Evolutionary conservation across 2,888 invertebrate genomes (phyloP).

Genomic region (Geotrupes spiniger): DNA sequence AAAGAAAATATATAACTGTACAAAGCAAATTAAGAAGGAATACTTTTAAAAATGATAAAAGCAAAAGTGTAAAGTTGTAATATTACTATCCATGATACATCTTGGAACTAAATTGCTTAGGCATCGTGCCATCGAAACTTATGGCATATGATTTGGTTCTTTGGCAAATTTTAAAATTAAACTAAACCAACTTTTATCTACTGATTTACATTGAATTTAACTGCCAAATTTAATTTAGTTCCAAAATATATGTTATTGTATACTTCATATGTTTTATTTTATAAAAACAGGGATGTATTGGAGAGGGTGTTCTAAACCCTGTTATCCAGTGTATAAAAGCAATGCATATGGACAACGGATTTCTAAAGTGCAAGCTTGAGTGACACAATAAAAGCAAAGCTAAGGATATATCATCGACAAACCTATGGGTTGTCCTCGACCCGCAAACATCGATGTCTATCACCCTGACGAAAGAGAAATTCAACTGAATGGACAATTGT

Average conservation of each 20-base stretch:
- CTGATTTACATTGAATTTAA: no score
- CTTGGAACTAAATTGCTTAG: no score
- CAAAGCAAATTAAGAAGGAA: no score
- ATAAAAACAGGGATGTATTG: neutral
- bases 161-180: no score
- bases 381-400: conserved; percentile 45
- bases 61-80: no score
- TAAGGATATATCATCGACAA: conserved; percentile 51
- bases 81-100: no score
- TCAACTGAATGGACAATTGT: conserved; percentile 4
- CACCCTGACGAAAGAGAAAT: conserved; percentile 52
- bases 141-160: no score
- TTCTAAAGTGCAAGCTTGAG: conserved; percentile 27
- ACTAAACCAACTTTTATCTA: no score
- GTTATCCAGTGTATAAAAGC: conserved; percentile 11
- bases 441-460: conserved; percentile 66
- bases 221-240: neutral
- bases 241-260: neutral
- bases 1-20: no score
- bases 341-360: conserved; percentile 4
- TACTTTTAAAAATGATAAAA: no score
- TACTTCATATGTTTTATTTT: neutral
- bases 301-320: conserved; percentile 8
- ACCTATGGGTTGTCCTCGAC: conserved; percentile 68
- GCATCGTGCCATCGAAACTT: no score